These are phyloP conservation scores for Salmo trutta DNA, from an alignment of 2,797 vertebrate species.

Conservation along the genomic window DNA sequence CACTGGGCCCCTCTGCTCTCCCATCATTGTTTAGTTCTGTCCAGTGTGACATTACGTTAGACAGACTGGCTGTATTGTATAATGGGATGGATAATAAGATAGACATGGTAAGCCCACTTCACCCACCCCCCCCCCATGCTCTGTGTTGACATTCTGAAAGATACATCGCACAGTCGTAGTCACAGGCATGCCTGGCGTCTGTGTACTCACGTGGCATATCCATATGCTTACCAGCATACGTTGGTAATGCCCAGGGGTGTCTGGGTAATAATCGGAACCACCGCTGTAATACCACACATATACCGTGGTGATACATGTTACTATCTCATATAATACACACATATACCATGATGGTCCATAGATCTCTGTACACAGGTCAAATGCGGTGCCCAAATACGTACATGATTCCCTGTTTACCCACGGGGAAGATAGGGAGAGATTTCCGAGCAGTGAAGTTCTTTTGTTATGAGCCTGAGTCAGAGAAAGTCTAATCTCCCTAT, in stretches of 20 bases:
- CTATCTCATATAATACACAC: neutral
- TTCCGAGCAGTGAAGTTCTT: conserved; percentile 28
- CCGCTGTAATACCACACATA: too few species aligned
- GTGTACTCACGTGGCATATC: too few species aligned
- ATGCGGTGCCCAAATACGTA: neutral
- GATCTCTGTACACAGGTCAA: neutral
- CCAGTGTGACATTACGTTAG: neutral
- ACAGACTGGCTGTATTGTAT: neutral
- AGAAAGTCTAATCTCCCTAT: conserved; percentile 35
- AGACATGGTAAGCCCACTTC: neutral
- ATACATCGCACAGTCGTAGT: too few species aligned
- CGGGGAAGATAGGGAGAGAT: conserved; percentile 27
- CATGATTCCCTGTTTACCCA: conserved; percentile 23
- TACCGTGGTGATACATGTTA: too few species aligned
- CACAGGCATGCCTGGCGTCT: too few species aligned
- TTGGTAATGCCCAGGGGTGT: too few species aligned
- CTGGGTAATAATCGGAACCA: too few species aligned
- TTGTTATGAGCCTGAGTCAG: conserved; percentile 35
- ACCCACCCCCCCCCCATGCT: too few species aligned
- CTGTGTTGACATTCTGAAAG: too few species aligned
- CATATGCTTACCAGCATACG: too few species aligned
- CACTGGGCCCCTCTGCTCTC: neutral
- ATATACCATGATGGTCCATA: neutral
- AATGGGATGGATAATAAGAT: neutral
- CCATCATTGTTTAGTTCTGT: neutral